Percentiles rank a stretch among this genome's conserved stretches.
phyloP scores from a whole-genome alignment of 92 coral and sea anemone species.

The Siderastrea siderea region DNA sequence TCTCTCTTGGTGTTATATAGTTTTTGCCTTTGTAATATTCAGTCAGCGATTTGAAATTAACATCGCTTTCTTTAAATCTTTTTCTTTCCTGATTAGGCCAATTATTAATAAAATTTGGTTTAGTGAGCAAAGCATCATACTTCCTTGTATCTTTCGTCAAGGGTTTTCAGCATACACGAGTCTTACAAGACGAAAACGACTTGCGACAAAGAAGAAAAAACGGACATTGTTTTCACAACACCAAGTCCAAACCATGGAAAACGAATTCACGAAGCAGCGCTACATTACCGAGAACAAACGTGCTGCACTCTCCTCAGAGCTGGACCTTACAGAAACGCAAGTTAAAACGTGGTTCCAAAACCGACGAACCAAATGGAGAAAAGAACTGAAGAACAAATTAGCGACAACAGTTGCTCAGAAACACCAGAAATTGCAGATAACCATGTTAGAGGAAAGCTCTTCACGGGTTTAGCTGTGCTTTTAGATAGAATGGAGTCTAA shows the following conservation, averaged over 20 bases:
- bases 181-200: conserved; percentile 13
- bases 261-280: conserved; percentile 25
- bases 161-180: conserved; percentile 12
- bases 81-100: neutral
- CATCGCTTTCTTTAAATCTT: too few species aligned
- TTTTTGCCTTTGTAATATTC: too few species aligned
- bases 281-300: conserved; percentile 49
- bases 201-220: conserved; percentile 44
- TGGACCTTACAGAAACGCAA: conserved; percentile 69
- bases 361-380: conserved; percentile 68
- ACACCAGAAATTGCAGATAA: neutral
- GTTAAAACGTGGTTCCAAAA: conserved; percentile 76
- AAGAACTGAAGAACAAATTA: conserved; percentile 23
- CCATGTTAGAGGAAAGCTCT: neutral
- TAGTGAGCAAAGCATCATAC: neutral
- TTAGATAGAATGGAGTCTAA: too few species aligned
- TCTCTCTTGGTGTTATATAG: too few species aligned
- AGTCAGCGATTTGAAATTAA: too few species aligned
- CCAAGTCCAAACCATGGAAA: conserved; percentile 55
- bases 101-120: neutral
- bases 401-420: conserved; percentile 1
- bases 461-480: neutral
- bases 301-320: conserved; percentile 51
- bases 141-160: neutral
- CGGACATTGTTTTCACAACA: conserved; percentile 50